Conservation (phyloP, 2,888 invertebrate species). For the Drosophila prostipennis region DNA sequence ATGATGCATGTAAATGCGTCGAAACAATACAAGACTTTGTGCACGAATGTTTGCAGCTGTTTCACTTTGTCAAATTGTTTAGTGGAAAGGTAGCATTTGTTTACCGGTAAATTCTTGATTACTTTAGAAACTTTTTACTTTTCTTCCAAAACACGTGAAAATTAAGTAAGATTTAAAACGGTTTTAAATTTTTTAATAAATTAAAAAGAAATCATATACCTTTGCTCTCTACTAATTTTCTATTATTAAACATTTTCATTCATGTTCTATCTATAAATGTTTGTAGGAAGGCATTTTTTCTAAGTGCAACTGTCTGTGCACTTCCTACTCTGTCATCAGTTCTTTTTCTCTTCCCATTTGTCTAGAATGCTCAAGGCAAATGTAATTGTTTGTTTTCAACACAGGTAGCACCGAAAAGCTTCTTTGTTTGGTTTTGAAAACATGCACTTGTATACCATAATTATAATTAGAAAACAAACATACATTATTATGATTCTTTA, state of each 20-base stretch:
- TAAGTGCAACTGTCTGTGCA: conserved; percentile 13
- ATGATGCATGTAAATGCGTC: not conserved
- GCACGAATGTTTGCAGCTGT: conserved; percentile 2
- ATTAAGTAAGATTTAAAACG: too few species aligned
- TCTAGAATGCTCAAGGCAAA: conserved; percentile 8
- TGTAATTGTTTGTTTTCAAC: conserved; percentile 13
- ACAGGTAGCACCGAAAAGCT: conserved; percentile 6
- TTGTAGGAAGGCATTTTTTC: not conserved
- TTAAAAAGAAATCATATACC: too few species aligned
- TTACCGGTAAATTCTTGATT: not conserved
- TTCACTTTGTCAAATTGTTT: not conserved
- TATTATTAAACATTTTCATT: too few species aligned
- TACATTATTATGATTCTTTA: not conserved
- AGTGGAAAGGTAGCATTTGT: not conserved
- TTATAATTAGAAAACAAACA: not conserved
- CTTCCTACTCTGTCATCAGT: conserved; percentile 18
- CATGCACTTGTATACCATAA: not conserved
- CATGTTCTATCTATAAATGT: too few species aligned
- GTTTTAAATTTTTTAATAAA: too few species aligned
- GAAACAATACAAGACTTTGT: not conserved
- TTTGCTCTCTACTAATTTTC: too few species aligned
- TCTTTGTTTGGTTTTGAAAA: not conserved
- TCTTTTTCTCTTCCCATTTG: conserved; percentile 23
- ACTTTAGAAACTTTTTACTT: not conserved
- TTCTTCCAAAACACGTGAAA: too few species aligned